Conservation (phyloP, 2,888 invertebrate genomes). For the Lissocephala sabroskyi region DNA sequence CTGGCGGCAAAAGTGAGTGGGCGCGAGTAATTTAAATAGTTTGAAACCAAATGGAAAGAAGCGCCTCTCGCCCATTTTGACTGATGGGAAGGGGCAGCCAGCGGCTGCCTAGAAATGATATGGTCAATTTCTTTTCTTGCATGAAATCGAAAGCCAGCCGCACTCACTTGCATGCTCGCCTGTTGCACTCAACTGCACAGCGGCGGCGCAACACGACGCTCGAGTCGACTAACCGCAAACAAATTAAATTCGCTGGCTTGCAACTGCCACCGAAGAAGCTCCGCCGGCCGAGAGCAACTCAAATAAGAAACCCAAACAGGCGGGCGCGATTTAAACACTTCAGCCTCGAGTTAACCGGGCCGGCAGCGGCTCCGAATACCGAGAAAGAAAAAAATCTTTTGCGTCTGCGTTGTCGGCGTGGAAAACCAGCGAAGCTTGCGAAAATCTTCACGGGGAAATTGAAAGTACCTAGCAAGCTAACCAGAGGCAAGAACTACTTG, state of each 20-base stretch:
- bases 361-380: no score
- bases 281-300: not conserved
- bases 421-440: constrained; percentile 58
- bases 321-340: constrained; percentile 31
- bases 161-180: constrained; percentile 53
- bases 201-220: constrained; percentile 10
- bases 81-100: no score
- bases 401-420: constrained; percentile 19
- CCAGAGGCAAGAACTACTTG: no score
- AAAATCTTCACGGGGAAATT: constrained; percentile 37
- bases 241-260: constrained; percentile 54
- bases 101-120: no score
- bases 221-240: constrained; percentile 26
- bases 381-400: constrained; percentile 15
- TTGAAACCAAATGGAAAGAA: no score
- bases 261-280: constrained; percentile 21
- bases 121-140: constrained; percentile 20
- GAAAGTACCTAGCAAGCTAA: constrained; percentile 44
- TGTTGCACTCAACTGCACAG: constrained; percentile 66
- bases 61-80: no score
- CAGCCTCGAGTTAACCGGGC: no score
- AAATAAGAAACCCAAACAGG: constrained; percentile 17
- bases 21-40: no score
- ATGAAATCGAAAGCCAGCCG: constrained; percentile 48
- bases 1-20: not conserved